Percentiles rank a stretch among this genome's conserved stretches.
Evolutionary conservation across 2,113 vertebrate species (phyloP).

Genomic region (Theristicus caerulescens): DNA sequence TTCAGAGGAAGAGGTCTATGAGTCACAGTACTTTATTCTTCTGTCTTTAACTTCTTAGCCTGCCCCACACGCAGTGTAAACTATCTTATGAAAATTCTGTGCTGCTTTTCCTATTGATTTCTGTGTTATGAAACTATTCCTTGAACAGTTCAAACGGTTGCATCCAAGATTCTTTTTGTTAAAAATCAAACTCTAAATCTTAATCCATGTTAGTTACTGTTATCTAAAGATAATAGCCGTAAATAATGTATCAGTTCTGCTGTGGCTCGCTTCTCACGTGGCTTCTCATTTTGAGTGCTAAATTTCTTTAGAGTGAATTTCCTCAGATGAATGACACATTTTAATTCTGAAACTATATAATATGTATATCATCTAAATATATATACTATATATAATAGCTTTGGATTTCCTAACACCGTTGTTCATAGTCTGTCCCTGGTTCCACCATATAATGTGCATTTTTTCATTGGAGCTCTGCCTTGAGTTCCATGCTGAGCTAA

Average conservation of each 20-base stretch:
- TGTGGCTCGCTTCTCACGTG: neutral
- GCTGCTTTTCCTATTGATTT: neutral
- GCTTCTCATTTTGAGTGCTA: neutral
- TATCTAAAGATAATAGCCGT: neutral
- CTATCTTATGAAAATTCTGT: neutral
- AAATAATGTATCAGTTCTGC: neutral
- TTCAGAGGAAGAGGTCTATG: conserved; percentile 22
- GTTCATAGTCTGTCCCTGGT: neutral
- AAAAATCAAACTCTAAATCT: neutral
- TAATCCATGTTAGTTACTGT: neutral
- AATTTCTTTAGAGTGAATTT: neutral
- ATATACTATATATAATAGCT: too few species aligned
- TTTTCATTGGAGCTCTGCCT: neutral
- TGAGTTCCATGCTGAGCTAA: neutral
- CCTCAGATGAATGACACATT: neutral
- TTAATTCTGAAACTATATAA: neutral
- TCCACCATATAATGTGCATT: neutral
- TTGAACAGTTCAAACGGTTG: neutral
- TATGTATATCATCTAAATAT: neutral
- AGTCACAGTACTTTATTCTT: neutral
- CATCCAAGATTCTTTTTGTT: neutral
- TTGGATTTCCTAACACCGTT: neutral
- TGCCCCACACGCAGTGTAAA: neutral
- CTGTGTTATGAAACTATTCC: neutral
- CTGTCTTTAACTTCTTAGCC: conserved; percentile 19